Conservation (phyloP, 2,113 vertebrate species). For the Polypterus bichir region DNA sequence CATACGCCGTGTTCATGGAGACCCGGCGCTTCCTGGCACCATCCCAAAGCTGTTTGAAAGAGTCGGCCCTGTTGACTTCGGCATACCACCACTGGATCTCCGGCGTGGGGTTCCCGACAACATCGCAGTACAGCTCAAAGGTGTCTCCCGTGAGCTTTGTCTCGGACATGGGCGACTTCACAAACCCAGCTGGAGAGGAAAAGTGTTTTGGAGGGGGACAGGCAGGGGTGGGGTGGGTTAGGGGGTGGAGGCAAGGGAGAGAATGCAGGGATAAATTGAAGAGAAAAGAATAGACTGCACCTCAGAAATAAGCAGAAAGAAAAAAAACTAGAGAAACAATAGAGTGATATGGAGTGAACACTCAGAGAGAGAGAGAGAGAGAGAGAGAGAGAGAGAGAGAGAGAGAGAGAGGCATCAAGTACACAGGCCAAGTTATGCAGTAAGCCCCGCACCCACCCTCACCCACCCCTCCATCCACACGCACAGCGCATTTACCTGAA, state of each 20-base stretch:
- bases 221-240: constrained; percentile 25
- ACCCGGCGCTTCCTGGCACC: constrained; percentile 88
- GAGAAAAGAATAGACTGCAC: constrained; percentile 22
- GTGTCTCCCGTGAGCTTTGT: constrained; percentile 97
- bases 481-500: background rate
- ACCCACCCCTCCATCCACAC: background rate
- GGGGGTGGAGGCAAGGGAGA: constrained; percentile 14
- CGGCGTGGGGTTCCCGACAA: constrained; percentile 89
- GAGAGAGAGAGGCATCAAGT: constrained; percentile 21
- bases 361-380: constrained; percentile 5
- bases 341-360: constrained; percentile 28
- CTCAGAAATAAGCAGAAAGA: constrained; percentile 22
- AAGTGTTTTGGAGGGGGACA: constrained; percentile 25
- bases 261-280: constrained; percentile 20
- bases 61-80: constrained; percentile 90
- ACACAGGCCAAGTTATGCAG: background rate
- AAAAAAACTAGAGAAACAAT: constrained; percentile 38
- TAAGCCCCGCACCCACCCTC: background rate
- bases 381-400: constrained; percentile 5
- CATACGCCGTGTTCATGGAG: constrained; percentile 89
- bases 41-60: constrained; percentile 98
- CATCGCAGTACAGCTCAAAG: constrained; percentile 99
- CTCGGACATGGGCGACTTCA: constrained; percentile 98
- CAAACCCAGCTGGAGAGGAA: constrained; percentile 93
- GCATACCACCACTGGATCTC: constrained; percentile 99